Evolutionary conservation across 2,797 vertebrate genomes (phyloP).

Genomic region (Muscicapa striata): DNA sequence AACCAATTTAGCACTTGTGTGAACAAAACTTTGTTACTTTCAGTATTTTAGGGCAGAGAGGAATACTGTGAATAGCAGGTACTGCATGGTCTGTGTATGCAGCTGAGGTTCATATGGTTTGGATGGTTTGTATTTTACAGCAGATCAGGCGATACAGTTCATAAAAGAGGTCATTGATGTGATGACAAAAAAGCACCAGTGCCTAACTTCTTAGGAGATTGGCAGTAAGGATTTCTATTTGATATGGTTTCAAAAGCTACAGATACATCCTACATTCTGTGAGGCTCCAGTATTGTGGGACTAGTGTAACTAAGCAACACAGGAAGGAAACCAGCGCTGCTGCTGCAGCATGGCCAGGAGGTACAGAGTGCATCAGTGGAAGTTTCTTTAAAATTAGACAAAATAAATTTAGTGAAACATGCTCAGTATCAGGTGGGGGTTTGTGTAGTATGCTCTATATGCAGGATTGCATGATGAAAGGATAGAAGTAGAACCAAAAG

Average conservation of each 20-base stretch:
- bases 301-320: constrained; percentile 74
- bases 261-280: constrained; percentile 50
- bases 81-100: fast-evolving
- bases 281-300: constrained; percentile 59
- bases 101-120: not conserved
- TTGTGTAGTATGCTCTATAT: not conserved
- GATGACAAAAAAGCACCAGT: not conserved
- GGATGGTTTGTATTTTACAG: not conserved
- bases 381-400: constrained; percentile 12
- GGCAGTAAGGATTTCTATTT: constrained; percentile 66
- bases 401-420: constrained; percentile 17
- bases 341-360: not conserved
- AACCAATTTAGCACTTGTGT: not conserved
- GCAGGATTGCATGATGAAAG: not conserved
- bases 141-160: not conserved
- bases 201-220: constrained; percentile 52
- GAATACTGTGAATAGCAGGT: not conserved
- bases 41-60: not conserved
- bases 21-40: not conserved
- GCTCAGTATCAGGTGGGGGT: not conserved
- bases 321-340: not conserved
- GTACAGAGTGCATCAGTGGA: not conserved
- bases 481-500: not conserved
- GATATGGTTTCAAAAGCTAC: constrained; percentile 63
- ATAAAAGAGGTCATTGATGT: constrained; percentile 22